phyloP scores from a whole-genome alignment of 1,140 invertebrate genomes.

The Tetranychus cinnabarinus region DNA sequence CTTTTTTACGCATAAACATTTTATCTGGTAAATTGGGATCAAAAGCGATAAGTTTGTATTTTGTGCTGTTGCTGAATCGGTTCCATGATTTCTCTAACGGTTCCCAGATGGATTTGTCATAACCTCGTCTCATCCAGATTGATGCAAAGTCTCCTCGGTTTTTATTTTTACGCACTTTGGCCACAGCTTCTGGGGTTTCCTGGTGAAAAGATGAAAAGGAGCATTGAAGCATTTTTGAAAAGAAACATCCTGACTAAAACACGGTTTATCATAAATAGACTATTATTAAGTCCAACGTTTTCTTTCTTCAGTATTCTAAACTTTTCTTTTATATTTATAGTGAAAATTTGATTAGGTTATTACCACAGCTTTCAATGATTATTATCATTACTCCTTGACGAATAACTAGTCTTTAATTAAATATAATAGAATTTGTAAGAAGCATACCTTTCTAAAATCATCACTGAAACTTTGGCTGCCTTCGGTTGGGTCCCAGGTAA shows the following conservation, averaged over 20 bases:
- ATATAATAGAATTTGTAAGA: no score
- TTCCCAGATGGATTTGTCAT: constrained; percentile 16
- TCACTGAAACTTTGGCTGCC: constrained; percentile 6
- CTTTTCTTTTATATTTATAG: no score
- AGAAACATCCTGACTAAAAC: no score
- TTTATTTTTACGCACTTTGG: constrained; percentile 13
- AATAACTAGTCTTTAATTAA: no score
- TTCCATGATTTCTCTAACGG: constrained; percentile 13
- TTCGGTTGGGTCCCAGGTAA: constrained; percentile 18
- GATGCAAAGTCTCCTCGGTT: constrained; percentile 21
- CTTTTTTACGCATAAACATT: not conserved
- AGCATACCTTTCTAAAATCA: not conserved
- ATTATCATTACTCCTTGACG: not conserved
- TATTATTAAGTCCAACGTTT: no score
- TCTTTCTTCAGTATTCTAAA: no score
- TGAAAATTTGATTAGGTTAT: no score
- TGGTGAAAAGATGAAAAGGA: not conserved
- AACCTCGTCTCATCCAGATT: constrained; percentile 17
- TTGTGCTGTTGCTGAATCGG: constrained; percentile 8
- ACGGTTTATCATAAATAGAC: no score
- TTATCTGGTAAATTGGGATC: not conserved
- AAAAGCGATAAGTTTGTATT: constrained; percentile 12
- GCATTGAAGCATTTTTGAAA: no score
- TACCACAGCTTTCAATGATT: no score
- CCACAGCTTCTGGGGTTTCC: not conserved